Evolutionary conservation across 1,140 invertebrate species (phyloP), one percentile per base, ranked within the genome.

Genomic region (Eciton burchellii): DNA sequence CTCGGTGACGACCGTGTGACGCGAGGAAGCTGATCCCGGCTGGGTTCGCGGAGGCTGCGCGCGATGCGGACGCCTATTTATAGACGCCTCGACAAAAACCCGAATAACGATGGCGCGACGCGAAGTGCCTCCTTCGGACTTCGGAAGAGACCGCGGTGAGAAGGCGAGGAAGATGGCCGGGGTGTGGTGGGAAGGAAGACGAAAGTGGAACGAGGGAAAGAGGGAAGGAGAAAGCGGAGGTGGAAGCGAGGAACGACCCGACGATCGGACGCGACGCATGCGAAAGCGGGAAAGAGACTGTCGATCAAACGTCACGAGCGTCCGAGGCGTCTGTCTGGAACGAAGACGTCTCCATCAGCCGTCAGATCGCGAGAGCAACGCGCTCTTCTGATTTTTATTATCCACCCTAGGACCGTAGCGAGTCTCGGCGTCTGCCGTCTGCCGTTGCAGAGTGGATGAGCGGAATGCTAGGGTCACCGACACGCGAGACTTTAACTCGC

Each of bases 331-430:
- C 89, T 92, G 89, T 91, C 91, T 88, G 85, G 73, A 90, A 88
- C 90, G 90, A 90, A 90, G 91, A 91, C 89, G 89, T 93, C 92
- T 93, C 92, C 91, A 92, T 93, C 91, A 89, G 41, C 81, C 87
- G 84, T 91, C 89, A 88, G 89, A 87, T 89, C 86, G 82, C 2
- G 35, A 35, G 35, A 85, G 83, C 82, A 74, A 84, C 84, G 83
- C 84, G 82, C 85, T 84, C 73, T 82, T 87, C 83, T 89, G 88
- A 87, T 85, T 90, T 91, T 91, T 91, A 91, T 90, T 88, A 83
- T n/a, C 85, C 72, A 62, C 73, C 52, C 26, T 86, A 88, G 83
- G 83, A 82, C 83, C 82, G 89, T 90, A 88, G 71, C 71, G 59
- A 87, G 26, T 35, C 41, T 16, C 57, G 76, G 57, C 41, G 54